Evolutionary conservation across 2,888 invertebrate genomes (phyloP).

Genomic region (Ferrisia virgata): DNA sequence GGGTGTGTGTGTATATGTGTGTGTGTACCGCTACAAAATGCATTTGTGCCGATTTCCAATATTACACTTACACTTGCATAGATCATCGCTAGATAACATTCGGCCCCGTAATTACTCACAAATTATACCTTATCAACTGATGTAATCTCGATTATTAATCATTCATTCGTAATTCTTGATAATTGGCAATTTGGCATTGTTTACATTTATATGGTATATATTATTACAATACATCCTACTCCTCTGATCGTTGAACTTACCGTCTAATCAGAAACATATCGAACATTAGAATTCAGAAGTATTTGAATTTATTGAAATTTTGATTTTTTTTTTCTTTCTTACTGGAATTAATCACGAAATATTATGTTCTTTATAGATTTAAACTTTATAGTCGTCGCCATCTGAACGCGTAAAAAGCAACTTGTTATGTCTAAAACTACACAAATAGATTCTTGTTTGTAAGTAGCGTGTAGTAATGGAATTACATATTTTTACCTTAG

Average conservation of each 20-base stretch:
- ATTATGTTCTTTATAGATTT: constrained; percentile 23
- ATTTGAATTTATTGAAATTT: neutral
- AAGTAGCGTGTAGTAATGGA: constrained; percentile 21
- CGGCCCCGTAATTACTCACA: neutral
- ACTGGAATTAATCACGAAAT: neutral
- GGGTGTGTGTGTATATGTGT: constrained; percentile 20
- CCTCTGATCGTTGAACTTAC: neutral
- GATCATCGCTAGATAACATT: neutral
- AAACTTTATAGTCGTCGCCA: constrained; percentile 16
- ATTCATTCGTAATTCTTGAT: neutral
- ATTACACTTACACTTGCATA: neutral
- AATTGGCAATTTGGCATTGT: constrained; percentile 11
- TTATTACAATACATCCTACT: neutral
- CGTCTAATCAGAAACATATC: neutral
- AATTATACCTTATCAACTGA: neutral
- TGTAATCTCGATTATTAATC: neutral
- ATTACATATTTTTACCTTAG: neutral
- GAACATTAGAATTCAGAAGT: constrained; percentile 11
- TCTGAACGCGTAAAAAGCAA: neutral
- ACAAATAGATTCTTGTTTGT: constrained; percentile 44
- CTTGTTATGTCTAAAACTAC: constrained; percentile 40
- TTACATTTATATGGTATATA: neutral
- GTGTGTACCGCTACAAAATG: constrained; percentile 16
- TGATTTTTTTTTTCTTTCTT: neutral
- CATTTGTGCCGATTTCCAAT: constrained; percentile 29